Evolutionary conservation across 2,888 invertebrate genomes (phyloP).

Genomic region (Cordylochernes scorpioides): DNA sequence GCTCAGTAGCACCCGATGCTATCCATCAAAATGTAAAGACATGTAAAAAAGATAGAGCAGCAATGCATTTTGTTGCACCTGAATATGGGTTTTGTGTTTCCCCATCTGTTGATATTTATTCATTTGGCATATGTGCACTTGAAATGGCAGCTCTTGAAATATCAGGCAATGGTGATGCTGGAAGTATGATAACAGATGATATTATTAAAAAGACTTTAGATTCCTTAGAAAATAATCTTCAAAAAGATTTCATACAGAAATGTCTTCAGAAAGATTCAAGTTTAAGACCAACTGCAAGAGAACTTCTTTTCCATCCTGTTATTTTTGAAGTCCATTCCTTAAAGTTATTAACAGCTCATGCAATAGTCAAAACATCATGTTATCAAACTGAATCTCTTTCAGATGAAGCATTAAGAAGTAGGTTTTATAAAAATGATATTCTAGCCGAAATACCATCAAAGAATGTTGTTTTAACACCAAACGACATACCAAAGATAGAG

Average conservation of each 20-base stretch:
- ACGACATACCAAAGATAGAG: constrained; percentile 52
- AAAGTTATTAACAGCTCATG: constrained; percentile 66
- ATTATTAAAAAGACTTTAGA: constrained; percentile 73
- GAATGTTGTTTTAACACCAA: constrained; percentile 22
- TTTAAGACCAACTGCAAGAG: constrained; percentile 64
- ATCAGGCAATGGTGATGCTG: constrained; percentile 41
- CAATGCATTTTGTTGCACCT: constrained; percentile 93
- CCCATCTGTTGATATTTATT: constrained; percentile 88
- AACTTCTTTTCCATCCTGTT: constrained; percentile 81
- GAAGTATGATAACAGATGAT: constrained; percentile 51
- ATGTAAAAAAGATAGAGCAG: constrained; percentile 46
- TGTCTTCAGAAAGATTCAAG: constrained; percentile 64
- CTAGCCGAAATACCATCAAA: constrained; percentile 40
- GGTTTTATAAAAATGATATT: constrained; percentile 32
- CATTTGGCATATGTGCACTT: constrained; percentile 95
- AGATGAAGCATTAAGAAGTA: constrained; percentile 58
- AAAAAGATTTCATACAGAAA: constrained; percentile 69
- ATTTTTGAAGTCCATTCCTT: constrained; percentile 88
- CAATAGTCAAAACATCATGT: constrained; percentile 53
- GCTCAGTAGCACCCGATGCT: constrained; percentile 96
- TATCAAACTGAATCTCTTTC: constrained; percentile 33
- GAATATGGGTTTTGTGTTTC: constrained; percentile 64
- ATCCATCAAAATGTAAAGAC: constrained; percentile 97
- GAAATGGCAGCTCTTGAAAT: constrained; percentile 94
- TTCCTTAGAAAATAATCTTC: constrained; percentile 63